These are phyloP conservation scores for Pelobates fuscus DNA, from an alignment of 2,113 vertebrate species.

Conservation along the genomic window DNA sequence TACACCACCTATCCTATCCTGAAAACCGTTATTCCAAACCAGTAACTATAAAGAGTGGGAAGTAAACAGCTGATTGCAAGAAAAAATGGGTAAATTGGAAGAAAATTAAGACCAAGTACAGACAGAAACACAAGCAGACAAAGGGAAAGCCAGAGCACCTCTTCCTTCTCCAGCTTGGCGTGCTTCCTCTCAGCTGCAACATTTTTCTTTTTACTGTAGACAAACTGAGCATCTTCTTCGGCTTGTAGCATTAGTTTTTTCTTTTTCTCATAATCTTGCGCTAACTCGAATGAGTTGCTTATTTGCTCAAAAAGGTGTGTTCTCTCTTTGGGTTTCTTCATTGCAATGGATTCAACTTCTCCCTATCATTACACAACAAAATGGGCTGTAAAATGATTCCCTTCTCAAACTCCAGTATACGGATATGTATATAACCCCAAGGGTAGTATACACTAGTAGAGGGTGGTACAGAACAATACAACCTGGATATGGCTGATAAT, in stretches of 20 bases:
- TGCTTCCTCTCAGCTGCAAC: slow-evolving; percentile 80
- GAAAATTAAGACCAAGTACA: background rate
- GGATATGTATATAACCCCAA: no score
- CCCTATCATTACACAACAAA: slow-evolving; percentile 71
- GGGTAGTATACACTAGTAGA: no score
- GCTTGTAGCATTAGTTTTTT: slow-evolving; percentile 78
- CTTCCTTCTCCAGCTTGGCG: slow-evolving; percentile 80
- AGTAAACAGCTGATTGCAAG: no score
- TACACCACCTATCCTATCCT: no score
- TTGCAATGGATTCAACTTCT: slow-evolving; percentile 87
- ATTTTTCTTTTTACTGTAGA: slow-evolving; percentile 87
- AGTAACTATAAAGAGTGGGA: no score
- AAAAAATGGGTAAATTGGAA: background rate
- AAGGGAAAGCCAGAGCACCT: slow-evolving; percentile 68
- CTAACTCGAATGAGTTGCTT: slow-evolving; percentile 79
- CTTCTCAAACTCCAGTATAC: no score
- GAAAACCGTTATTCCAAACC: no score
- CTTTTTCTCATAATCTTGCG: slow-evolving; percentile 80
- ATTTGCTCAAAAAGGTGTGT: slow-evolving; percentile 88
- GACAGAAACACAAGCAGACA: background rate
- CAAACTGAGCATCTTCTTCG: slow-evolving; percentile 84
- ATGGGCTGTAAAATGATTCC: no score
- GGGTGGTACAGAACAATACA: no score
- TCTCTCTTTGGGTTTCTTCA: slow-evolving; percentile 88
- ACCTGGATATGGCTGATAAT: no score